phyloP scores from a whole-genome alignment of 2,113 vertebrate species.

The Scomber scombrus region DNA sequence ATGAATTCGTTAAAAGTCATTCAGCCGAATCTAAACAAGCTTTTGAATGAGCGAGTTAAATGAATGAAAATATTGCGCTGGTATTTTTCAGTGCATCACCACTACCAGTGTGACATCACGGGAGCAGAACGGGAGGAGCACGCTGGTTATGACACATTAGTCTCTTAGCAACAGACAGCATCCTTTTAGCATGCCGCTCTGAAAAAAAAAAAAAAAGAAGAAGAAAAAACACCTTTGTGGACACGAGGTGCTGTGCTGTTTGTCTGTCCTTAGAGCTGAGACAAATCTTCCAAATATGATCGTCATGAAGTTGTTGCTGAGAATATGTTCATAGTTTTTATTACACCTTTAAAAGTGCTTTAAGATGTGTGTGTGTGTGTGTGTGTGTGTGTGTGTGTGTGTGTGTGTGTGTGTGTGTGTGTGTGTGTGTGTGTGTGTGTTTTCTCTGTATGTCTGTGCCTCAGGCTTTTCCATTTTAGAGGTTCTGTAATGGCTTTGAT shows the following conservation, averaged over 20 bases:
- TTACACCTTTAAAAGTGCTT: not conserved
- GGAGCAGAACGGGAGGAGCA: conserved; percentile 57
- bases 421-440: not conserved
- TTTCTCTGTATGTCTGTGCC: not conserved
- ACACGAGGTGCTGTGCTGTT: conserved; percentile 35
- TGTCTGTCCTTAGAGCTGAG: conserved; percentile 13
- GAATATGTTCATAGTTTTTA: not conserved
- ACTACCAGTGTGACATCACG: conserved; percentile 69
- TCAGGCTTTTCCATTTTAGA: conserved; percentile 20
- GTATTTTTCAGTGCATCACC: conserved; percentile 55
- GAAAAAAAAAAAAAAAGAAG: conserved; percentile 57
- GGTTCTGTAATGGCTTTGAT: conserved; percentile 17
- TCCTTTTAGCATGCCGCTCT: conserved; percentile 60
- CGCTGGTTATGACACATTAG: conserved; percentile 77
- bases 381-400: not conserved
- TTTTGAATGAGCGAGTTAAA: conserved; percentile 53
- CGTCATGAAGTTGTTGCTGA: not conserved
- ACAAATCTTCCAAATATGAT: conserved; percentile 5
- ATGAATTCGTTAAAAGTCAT: not conserved
- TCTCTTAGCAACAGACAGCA: conserved; percentile 86
- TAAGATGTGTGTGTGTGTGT: not conserved
- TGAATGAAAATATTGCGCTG: conserved; percentile 47
- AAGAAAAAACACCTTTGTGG: conserved; percentile 53
- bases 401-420: not conserved
- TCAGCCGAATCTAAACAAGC: conserved; percentile 24